Percentiles rank a stretch among this genome's conserved stretches.
phyloP scores from a whole-genome alignment of 1,140 invertebrate species.

The Caenorhabditis inopinata region DNA sequence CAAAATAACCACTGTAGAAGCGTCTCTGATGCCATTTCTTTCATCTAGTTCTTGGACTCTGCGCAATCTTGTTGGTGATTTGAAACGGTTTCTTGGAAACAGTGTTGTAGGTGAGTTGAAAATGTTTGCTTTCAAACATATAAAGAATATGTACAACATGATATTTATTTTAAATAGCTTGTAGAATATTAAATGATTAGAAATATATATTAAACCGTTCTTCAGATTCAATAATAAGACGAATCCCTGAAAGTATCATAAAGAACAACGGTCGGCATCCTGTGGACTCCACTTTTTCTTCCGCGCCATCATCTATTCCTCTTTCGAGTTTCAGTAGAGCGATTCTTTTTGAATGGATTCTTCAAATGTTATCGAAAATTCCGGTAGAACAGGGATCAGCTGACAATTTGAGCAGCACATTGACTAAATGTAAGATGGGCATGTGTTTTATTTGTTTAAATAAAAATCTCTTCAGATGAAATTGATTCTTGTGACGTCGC shows the following conservation, averaged over 20 bases:
- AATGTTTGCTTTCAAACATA: too few species aligned
- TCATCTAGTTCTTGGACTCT: background rate
- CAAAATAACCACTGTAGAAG: background rate
- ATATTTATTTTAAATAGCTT: too few species aligned
- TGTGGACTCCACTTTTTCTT: background rate
- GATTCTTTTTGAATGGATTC: constrained; percentile 14
- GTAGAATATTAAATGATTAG: too few species aligned
- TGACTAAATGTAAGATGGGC: constrained; percentile 25
- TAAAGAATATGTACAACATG: too few species aligned
- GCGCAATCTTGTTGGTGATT: background rate
- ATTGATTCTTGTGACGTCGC: constrained; percentile 4
- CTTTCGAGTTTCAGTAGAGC: background rate
- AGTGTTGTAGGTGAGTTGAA: background rate
- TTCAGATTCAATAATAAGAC: background rate
- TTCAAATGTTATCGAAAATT: background rate
- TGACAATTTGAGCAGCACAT: constrained; percentile 5
- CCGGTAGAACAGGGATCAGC: background rate
- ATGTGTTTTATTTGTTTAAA: background rate
- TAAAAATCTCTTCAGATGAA: background rate
- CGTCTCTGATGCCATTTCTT: background rate
- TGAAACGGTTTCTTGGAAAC: background rate
- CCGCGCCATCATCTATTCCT: background rate
- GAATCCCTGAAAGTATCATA: background rate
- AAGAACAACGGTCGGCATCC: background rate
- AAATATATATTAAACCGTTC: too few species aligned